Percentiles rank a stretch among this genome's conserved stretches.
phyloP scores from a whole-genome alignment of 2,888 invertebrate genomes.

The Brassicogethes aeneus region DNA sequence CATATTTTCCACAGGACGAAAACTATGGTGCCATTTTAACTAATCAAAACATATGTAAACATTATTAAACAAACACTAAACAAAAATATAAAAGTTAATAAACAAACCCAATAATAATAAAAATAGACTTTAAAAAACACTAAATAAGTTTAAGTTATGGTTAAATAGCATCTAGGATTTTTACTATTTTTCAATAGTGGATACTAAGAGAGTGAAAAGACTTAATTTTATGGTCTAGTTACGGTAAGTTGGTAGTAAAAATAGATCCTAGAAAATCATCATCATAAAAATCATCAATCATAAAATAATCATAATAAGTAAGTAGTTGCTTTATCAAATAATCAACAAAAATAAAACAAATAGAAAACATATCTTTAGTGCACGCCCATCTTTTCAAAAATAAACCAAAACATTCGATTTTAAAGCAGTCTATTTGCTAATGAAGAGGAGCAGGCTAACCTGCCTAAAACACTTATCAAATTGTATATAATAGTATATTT shows the following conservation, averaged over 20 bases:
- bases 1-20: constrained; percentile 24
- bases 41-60: constrained; percentile 13
- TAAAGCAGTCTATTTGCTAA: too few relatives aligned
- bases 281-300: constrained; percentile 1
- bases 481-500: too few relatives aligned
- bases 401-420: constrained; percentile 33
- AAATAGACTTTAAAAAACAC: constrained; percentile 2
- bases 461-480: too few relatives aligned
- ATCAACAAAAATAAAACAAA: too few relatives aligned
- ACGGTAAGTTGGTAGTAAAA: constrained; percentile 8
- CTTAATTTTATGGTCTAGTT: background rate
- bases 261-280: constrained; percentile 1
- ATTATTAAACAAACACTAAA: constrained; percentile 11
- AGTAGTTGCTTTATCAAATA: too few relatives aligned
- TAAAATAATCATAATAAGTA: too few relatives aligned
- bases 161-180: constrained; percentile 7
- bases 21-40: constrained; percentile 16
- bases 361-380: constrained; percentile 5
- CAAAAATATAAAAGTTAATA: constrained; percentile 11
- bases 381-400: constrained; percentile 35
- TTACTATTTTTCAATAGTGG: too few relatives aligned
- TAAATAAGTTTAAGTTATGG: constrained; percentile 7
- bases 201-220: background rate
- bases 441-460: too few relatives aligned
- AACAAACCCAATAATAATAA: constrained; percentile 4